phyloP scores from a whole-genome alignment of 2,113 vertebrate species.

The Alosa alosa region DNA sequence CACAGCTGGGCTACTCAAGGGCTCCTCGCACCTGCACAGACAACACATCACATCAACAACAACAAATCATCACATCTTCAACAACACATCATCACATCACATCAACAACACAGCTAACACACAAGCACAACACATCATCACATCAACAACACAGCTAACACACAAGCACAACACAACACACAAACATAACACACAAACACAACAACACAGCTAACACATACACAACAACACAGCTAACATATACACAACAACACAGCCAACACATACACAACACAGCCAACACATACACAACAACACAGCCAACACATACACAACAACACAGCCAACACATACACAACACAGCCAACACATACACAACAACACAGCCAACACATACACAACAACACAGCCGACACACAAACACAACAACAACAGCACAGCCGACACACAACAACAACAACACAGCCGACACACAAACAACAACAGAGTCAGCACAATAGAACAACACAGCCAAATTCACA shows the following conservation, averaged over 20 bases:
- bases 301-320: no score
- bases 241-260: not conserved
- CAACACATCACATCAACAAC: not conserved
- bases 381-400: not conserved
- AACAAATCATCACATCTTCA: not conserved
- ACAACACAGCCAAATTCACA: not conserved
- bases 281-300: no score
- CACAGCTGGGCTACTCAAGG: slow-evolving; percentile 75
- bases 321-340: not conserved
- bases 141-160: no score
- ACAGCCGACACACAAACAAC: not conserved
- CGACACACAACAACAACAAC: not conserved
- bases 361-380: not conserved
- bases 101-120: not conserved
- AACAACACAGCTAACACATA: not conserved
- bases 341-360: not conserved
- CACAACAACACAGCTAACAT: not conserved
- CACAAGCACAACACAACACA: no score
- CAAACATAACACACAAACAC: no score
- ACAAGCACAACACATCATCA: not conserved
- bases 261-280: not conserved
- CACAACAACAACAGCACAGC: not conserved
- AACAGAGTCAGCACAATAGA: no score
- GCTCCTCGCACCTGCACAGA: slow-evolving; percentile 78
- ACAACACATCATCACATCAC: not conserved